Evolutionary conservation across 2,113 vertebrate genomes (phyloP).

Genomic region (Clarias magur): DNA sequence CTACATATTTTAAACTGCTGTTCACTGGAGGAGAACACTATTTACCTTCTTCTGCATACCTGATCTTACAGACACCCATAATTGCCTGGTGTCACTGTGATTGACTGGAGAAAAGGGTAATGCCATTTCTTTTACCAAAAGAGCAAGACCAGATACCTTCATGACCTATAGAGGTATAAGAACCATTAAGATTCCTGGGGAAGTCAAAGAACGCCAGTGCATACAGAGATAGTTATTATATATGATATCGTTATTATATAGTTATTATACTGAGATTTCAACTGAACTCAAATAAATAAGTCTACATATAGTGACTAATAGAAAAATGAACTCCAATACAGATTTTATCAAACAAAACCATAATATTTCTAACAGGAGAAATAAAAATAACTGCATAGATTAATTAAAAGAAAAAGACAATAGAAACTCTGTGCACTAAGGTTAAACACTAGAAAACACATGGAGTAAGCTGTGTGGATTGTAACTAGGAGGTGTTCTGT

Average conservation of each 20-base stretch:
- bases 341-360: neutral
- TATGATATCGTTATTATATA: too few relatives aligned
- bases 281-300: neutral
- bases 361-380: neutral
- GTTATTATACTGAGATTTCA: neutral
- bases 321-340: neutral
- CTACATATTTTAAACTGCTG: neutral
- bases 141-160: neutral
- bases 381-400: neutral
- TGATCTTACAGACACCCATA: neutral
- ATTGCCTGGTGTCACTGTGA: neutral
- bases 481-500: neutral
- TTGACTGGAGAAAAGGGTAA: neutral
- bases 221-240: neutral
- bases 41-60: neutral
- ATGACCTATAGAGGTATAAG: neutral
- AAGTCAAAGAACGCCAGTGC: neutral
- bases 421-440: conserved; percentile 22
- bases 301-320: neutral
- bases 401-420: conserved; percentile 23
- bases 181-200: neutral
- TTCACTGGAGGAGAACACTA: neutral
- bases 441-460: neutral
- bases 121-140: neutral
- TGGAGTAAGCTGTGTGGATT: conserved; percentile 15